A percentile compares a stretch with the other conserved stretches of the same genome.
Conservation (phyloP, 2,797 vertebrate species). For the Coracias cyanogaster region DNA sequence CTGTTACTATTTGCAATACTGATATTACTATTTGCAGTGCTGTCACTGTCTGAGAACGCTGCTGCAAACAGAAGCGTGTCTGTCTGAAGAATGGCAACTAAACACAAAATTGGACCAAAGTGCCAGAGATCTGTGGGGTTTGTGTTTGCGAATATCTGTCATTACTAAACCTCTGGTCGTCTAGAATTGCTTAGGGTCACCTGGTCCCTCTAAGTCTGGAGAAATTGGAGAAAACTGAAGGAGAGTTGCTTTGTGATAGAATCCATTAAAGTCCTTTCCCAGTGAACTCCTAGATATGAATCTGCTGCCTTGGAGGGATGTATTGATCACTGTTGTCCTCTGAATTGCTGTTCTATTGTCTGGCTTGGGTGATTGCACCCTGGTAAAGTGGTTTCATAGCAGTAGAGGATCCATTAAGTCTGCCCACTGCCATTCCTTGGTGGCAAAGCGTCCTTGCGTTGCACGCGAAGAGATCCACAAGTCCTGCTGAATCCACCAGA, state of each 20-base stretch:
- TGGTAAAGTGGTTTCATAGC: neutral
- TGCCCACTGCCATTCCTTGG: neutral
- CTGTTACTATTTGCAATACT: neutral
- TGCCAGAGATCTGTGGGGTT: neutral
- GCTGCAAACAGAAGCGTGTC: neutral
- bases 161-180: neutral
- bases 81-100: neutral
- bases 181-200: neutral
- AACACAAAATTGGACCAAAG: neutral
- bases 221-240: neutral
- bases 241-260: neutral
- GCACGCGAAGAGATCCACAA: neutral
- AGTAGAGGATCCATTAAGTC: neutral
- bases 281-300: neutral
- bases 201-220: neutral
- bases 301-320: neutral
- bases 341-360: neutral
- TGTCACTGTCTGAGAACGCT: neutral
- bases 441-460: fast-evolving
- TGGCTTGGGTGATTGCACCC: neutral
- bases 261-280: neutral
- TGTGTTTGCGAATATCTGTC: neutral
- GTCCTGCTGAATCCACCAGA: neutral
- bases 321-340: neutral
- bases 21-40: neutral